phyloP scores from a whole-genome alignment of 2,113 vertebrate genomes.

The Pimephales promelas region DNA sequence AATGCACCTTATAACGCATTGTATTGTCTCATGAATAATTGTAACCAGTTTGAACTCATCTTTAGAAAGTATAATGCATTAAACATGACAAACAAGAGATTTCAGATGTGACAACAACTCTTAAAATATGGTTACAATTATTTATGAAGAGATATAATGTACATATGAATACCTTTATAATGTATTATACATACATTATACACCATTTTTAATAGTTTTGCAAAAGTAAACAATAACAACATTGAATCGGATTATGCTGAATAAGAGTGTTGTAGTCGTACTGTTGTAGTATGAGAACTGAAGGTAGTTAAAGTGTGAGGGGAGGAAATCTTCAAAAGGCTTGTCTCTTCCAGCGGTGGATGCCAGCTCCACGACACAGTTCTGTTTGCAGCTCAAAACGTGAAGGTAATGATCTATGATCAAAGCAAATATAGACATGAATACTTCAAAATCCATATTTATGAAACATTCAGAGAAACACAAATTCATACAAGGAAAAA shows the following conservation, averaged over 20 bases:
- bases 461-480: background rate
- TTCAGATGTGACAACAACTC: too few species aligned
- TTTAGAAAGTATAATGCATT: too few species aligned
- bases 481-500: too few species aligned
- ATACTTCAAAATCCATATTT: background rate
- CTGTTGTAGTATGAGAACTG: constrained; percentile 98
- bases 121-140: too few species aligned
- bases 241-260: background rate
- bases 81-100: too few species aligned
- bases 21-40: too few species aligned
- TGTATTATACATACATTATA: too few species aligned
- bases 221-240: background rate
- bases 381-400: constrained; percentile 91
- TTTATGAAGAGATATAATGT: too few species aligned
- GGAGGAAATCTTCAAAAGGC: constrained; percentile 91
- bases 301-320: constrained; percentile 92
- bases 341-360: constrained; percentile 79
- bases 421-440: constrained; percentile 9
- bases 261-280: constrained; percentile 71
- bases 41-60: too few species aligned
- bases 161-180: too few species aligned
- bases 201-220: background rate
- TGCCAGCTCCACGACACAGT: constrained; percentile 85
- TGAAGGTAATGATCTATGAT: constrained; percentile 91
- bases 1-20: too few species aligned